These are phyloP conservation scores for Cercopithecus mona DNA, from an alignment of 2,113 vertebrate species.

Conservation along the genomic window DNA sequence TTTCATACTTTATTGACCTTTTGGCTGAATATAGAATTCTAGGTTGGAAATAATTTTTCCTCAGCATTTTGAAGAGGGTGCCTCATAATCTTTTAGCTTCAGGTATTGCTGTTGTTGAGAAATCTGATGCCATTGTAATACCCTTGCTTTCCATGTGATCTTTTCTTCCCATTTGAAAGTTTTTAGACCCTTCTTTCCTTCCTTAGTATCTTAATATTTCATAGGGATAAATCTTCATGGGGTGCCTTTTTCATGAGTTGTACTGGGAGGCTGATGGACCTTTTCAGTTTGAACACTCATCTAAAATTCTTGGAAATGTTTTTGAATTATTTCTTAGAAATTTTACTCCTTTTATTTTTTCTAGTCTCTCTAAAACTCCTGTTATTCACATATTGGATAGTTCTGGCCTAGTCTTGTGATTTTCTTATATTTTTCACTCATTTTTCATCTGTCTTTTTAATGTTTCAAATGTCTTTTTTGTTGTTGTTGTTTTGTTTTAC, in stretches of 20 bases:
- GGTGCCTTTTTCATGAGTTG: background rate
- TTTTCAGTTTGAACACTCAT: background rate
- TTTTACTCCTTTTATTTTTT: background rate
- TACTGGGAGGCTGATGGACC: background rate
- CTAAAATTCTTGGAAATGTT: background rate
- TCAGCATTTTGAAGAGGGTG: background rate
- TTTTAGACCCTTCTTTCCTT: background rate
- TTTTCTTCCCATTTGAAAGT: background rate
- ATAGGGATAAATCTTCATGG: background rate
- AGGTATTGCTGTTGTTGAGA: background rate
- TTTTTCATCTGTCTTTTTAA: background rate
- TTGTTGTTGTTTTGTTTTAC: background rate
- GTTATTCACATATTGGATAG: background rate
- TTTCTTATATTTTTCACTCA: background rate
- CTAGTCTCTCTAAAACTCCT: background rate
- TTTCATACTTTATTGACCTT: background rate
- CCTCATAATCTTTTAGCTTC: background rate
- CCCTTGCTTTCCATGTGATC: background rate
- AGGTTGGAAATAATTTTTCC: slow-evolving; percentile 1
- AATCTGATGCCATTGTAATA: background rate
- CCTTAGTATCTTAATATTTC: background rate
- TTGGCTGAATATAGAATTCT: background rate
- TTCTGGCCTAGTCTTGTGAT: background rate
- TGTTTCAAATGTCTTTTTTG: background rate
- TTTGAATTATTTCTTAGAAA: background rate